Base-by-base conservation (phyloP, 1,140 invertebrate species). In the Hycleus cichorii region DNA sequence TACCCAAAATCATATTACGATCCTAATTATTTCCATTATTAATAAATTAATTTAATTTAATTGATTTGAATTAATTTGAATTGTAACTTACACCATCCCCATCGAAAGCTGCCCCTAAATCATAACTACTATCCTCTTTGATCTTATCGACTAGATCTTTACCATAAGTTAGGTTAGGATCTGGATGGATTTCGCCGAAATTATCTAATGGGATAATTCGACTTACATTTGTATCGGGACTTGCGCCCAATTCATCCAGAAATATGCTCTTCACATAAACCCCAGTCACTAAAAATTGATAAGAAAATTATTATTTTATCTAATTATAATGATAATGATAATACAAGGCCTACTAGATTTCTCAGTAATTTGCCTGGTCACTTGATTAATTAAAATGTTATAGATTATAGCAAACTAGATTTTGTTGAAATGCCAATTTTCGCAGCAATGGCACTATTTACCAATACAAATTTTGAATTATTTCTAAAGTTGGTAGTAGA, bases 51-150 rank as follows among this genome's bases (percentile, higher is more conserved):
- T 18, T 18, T 18, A 18, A 18, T 18, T 18, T 12, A 12, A 32
- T 32, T 32, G 4, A 32, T 32, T 32, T 7, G 0, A 32, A 32
- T 32, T 1, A 32, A 7, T 32, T 18, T 18, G 1, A 18, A 18
- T 18, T 18, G 18, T 4, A 46, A 72, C 77, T 76, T 74, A 86
- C 89, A 57, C 95, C 96, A 77, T 99, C 97, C 7, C 97, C 97
- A 80, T 99, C 97, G 76, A 99, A 99, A 47, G 97, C 97, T 39
- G 93, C 95, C 39, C 97, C 97, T 70, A 99, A 90, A 74, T 95
- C 92, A 72, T 91, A 91, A 49, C 87, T 83, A 1, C 90, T 89
- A 64, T 84, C 80, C 53, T 74, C 72, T 63, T 74, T 74, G 24
- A 78, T 75, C 50, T 69, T 74, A 45, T 76, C 74, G 0, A 97